These are phyloP conservation scores for Meloidogyne chitwoodi DNA, from an alignment of 1,140 invertebrate species.

Conservation along the genomic window DNA sequence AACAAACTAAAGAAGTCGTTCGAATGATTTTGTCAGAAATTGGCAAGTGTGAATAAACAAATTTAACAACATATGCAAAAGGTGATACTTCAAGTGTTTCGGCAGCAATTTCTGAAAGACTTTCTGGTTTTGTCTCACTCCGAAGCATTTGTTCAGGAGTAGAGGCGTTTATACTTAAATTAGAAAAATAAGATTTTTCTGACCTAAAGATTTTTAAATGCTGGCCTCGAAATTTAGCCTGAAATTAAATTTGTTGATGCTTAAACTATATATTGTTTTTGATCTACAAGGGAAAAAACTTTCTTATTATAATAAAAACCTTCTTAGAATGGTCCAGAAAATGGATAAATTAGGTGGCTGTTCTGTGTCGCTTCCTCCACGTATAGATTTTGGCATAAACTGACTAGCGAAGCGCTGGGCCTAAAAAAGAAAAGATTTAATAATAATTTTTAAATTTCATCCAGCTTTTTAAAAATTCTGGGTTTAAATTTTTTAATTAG, in stretches of 20 bases:
- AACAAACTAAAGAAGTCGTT: not conserved
- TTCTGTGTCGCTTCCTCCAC: not conserved
- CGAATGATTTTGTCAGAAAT: conserved; percentile 7
- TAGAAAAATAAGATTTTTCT: not conserved
- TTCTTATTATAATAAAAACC: too few species aligned
- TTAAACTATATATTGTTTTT: too few species aligned
- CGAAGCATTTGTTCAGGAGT: not conserved
- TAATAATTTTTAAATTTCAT: too few species aligned
- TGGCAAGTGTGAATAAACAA: conserved; percentile 6
- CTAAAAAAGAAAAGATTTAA: too few species aligned
- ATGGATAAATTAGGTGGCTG: not conserved
- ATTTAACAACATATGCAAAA: conserved; percentile 2
- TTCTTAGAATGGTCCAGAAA: conserved; percentile 35
- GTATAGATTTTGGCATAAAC: conserved; percentile 37
- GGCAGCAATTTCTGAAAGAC: conserved; percentile 18
- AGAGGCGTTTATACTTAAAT: conserved; percentile 27
- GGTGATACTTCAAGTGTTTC: conserved; percentile 24
- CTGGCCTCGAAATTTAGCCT: not conserved
- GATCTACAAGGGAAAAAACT: too few species aligned
- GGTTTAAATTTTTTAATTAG: too few species aligned
- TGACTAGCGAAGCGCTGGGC: conserved; percentile 29
- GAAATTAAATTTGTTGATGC: too few species aligned
- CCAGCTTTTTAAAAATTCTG: too few species aligned
- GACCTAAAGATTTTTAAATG: not conserved
- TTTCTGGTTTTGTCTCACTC: not conserved